Evolutionary conservation across 2,797 vertebrate genomes (phyloP).

Genomic region (Paedocypris micromegethes): DNA sequence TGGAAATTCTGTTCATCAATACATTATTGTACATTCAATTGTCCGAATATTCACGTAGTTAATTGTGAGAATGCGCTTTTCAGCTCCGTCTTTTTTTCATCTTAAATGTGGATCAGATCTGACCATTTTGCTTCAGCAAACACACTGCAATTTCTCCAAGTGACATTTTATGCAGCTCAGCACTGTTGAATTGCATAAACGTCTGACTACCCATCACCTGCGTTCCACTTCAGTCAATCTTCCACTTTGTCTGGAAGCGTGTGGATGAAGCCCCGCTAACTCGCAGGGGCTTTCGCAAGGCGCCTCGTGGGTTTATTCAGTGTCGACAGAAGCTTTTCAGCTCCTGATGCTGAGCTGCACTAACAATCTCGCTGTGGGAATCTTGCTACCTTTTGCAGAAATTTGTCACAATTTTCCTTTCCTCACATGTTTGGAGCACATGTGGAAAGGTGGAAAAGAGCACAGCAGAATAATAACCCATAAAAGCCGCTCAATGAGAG

Average conservation of each 20-base stretch:
- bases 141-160: background rate
- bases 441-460: background rate
- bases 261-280: background rate
- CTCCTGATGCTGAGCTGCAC: background rate
- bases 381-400: background rate
- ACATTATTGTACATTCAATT: no score
- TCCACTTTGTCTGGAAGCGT: background rate
- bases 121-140: background rate
- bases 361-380: background rate
- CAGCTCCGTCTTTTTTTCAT: no score
- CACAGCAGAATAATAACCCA: slow-evolving; percentile 12
- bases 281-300: background rate
- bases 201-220: background rate
- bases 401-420: slow-evolving; percentile 6
- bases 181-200: background rate
- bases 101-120: no score
- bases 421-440: background rate
- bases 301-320: background rate
- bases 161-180: background rate
- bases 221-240: background rate
- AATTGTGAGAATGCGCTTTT: no score
- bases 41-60: no score
- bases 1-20: no score
- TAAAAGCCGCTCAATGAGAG: slow-evolving; percentile 8
- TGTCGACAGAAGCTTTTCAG: background rate